Evolutionary conservation across 2,113 vertebrate genomes (phyloP).

Genomic region (Podilymbus podiceps): DNA sequence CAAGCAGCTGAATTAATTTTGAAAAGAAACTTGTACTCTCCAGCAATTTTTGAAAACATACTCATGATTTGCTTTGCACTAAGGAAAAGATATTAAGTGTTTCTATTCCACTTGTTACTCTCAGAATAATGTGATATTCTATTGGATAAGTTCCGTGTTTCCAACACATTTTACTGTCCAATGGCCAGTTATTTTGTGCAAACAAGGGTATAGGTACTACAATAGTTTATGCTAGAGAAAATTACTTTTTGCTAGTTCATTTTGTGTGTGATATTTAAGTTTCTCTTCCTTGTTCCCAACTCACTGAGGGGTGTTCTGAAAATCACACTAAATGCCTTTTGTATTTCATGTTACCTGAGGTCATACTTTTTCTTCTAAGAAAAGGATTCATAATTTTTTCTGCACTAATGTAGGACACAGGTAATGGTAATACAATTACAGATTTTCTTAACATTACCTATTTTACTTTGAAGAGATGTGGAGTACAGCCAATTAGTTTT

Average conservation of each 20-base stretch:
- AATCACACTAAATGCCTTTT: background rate
- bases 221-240: background rate
- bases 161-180: background rate
- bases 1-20: background rate
- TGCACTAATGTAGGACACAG: background rate
- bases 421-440: background rate
- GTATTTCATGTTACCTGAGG: background rate
- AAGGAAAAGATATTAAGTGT: background rate
- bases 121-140: background rate
- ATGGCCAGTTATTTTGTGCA: background rate
- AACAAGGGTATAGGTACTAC: background rate
- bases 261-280: background rate
- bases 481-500: background rate
- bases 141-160: background rate
- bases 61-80: background rate
- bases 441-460: background rate
- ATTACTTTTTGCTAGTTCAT: background rate
- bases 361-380: background rate
- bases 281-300: background rate
- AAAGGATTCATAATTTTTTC: background rate
- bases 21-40: background rate
- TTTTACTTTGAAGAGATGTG: background rate
- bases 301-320: background rate
- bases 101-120: background rate
- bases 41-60: background rate